These are phyloP conservation scores for Spodoptera frugiperda DNA, from an alignment of 1,140 invertebrate species.

Conservation along the genomic window DNA sequence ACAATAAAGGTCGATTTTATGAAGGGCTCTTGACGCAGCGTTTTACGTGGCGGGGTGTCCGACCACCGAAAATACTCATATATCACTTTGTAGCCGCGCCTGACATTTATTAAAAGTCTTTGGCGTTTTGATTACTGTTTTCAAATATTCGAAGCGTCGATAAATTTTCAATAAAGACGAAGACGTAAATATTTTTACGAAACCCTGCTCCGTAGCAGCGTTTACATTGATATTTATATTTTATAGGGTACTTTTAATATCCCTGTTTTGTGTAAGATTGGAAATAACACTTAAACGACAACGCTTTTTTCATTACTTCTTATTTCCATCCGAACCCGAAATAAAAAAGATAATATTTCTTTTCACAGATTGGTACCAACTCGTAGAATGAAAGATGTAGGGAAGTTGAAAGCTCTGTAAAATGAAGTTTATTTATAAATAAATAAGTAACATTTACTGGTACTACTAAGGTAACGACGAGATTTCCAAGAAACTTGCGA, in stretches of 20 bases:
- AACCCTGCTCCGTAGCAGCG: background rate
- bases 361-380: too few relatives aligned
- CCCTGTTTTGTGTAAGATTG: background rate
- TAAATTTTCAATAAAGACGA: conserved; percentile 43
- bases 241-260: background rate
- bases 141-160: conserved; percentile 46
- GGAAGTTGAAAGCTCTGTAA: too few relatives aligned
- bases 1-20: conserved; percentile 58
- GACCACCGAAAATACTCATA: conserved; percentile 61
- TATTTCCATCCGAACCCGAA: too few relatives aligned
- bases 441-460: too few relatives aligned
- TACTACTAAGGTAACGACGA: too few relatives aligned
- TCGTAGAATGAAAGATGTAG: too few relatives aligned
- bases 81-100: conserved; percentile 60
- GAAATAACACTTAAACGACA: too few relatives aligned
- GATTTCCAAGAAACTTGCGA: too few relatives aligned
- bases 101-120: conserved; percentile 70
- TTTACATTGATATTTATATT: background rate
- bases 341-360: too few relatives aligned
- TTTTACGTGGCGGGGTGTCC: conserved; percentile 57
- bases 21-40: conserved; percentile 62
- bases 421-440: too few relatives aligned
- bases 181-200: conserved; percentile 28
- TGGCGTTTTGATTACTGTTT: conserved; percentile 49
- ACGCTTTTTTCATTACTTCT: too few relatives aligned